phyloP scores from a whole-genome alignment of 92 coral and sea anemone genomes.

The Plumapathes pennacea region DNA sequence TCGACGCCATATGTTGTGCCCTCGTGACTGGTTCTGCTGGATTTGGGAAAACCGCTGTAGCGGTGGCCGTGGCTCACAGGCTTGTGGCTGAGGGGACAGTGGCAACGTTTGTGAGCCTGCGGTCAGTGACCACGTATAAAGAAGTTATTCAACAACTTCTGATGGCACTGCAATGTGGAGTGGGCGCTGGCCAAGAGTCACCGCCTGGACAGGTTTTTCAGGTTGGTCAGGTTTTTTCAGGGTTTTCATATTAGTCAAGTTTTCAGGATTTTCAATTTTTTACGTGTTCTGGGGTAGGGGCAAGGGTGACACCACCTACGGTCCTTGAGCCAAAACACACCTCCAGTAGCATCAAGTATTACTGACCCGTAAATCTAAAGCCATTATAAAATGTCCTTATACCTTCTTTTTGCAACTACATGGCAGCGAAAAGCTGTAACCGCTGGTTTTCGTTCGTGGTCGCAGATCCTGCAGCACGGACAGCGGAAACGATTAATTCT shows the following conservation, averaged over 20 bases:
- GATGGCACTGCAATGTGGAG: constrained; percentile 11
- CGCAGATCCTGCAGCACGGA: too few relatives aligned
- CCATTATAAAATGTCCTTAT: too few relatives aligned
- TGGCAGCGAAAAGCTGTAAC: too few relatives aligned
- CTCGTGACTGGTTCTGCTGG: constrained; percentile 20
- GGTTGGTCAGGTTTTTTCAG: background rate
- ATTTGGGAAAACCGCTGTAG: constrained; percentile 20
- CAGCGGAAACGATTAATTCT: background rate
- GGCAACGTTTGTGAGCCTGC: constrained; percentile 31
- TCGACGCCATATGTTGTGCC: constrained; percentile 2
- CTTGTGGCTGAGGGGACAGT: constrained; percentile 2
- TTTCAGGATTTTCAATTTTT: too few relatives aligned
- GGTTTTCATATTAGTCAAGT: too few relatives aligned
- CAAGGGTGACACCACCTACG: too few relatives aligned
- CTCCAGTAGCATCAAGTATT: too few relatives aligned
- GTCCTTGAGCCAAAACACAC: too few relatives aligned
- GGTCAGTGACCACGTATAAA: constrained; percentile 20
- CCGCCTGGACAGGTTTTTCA: constrained; percentile 26
- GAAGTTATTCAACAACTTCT: constrained; percentile 20
- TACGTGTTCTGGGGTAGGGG: too few relatives aligned
- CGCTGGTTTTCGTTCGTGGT: too few relatives aligned
- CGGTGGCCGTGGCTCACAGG: constrained; percentile 13
- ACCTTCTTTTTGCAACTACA: too few relatives aligned
- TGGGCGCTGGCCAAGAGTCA: constrained; percentile 12
- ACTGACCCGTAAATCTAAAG: too few relatives aligned